Evolutionary conservation across 2,888 invertebrate species (phyloP).

Genomic region (Leptogaster cylindrica): DNA sequence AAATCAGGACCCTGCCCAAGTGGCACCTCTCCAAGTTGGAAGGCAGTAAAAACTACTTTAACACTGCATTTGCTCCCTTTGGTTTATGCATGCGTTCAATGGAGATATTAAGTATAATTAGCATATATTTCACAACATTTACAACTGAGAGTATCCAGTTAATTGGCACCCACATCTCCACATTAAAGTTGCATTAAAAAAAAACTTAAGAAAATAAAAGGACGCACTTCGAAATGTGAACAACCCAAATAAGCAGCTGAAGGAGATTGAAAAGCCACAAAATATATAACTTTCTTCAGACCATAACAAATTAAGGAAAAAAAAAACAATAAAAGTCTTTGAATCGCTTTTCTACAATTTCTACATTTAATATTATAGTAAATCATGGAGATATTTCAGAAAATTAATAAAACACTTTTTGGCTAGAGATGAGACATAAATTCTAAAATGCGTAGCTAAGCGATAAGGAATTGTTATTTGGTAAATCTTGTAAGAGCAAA

Average conservation of each 20-base stretch:
- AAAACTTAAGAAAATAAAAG: conserved; percentile 13
- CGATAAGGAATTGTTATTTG: conserved; percentile 32
- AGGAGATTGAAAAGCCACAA: conserved; percentile 2
- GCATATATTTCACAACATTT: not conserved
- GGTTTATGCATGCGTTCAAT: conserved; percentile 8
- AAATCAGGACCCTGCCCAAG: conserved; percentile 43
- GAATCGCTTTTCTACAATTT: conserved; percentile 45
- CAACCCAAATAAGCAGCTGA: conserved; percentile 10
- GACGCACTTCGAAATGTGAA: conserved; percentile 6
- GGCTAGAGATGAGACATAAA: conserved; percentile 26
- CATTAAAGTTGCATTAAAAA: conserved; percentile 7
- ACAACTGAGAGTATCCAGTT: not conserved
- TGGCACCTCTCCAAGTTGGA: conserved; percentile 1
- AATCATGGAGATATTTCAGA: conserved; percentile 31
- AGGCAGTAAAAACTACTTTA: not conserved
- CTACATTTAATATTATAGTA: conserved; percentile 42
- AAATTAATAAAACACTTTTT: conserved; percentile 20
- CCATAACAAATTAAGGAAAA: conserved; percentile 20
- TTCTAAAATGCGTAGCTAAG: conserved; percentile 18
- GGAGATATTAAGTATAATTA: conserved; percentile 30
- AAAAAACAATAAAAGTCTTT: conserved; percentile 23
- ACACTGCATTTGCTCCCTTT: not conserved
- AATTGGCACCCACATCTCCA: no score
- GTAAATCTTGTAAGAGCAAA: conserved; percentile 4
- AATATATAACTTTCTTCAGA: conserved; percentile 33